Base-by-base conservation (phyloP, 2,888 invertebrate genomes). In the Macaria liturata region DNA sequence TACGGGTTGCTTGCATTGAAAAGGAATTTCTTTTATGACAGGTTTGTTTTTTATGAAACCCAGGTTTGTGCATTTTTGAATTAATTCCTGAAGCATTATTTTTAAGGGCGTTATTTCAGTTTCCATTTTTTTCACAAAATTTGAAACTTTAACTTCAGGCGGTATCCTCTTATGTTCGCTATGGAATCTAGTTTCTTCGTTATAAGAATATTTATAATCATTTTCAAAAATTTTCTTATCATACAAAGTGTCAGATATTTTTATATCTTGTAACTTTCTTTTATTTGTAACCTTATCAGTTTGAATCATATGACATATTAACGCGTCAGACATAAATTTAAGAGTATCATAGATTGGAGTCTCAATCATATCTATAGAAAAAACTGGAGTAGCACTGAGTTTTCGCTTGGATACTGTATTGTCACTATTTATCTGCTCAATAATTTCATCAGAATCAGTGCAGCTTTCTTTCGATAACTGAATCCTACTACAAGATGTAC, bases 41-140 rank as follows among this genome's bases (percentile, higher is more conserved):
- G 57, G 30, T 53, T 60, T 53, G 59, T 62, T 55, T 50, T 65
- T 50, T 46, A 59, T 51, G 40, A 80, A 65, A 7, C 83, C 81
- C 56, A 86, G 72, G 4, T 68, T 62, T 6, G 71, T 62, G 66
- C 84, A 89, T 72, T 88, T 86, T 9, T 52, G 59, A 49, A 83
- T 61, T 57, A 90, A 80, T 56, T 88, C 80, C 59, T 82, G 73
- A 3, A 90, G 69, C 70, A 78, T 72, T 32, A 75, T 57, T 74
- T 83, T 84, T 37, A 91, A 61, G 1, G 91, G 91, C 59, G 76
- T 65, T 54, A 90, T 78, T 74, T 88, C 88, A 42, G 69, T 78
- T 73, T 88, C 80, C 69, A 91, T 79, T 9, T 72, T 68, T 67
- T 74, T 71, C 20, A 80, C 56, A 61, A 80, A 84, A 49, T 83